Base-by-base conservation (phyloP, 2,797 vertebrate species). In the Pelochelys cantorii region DNA sequence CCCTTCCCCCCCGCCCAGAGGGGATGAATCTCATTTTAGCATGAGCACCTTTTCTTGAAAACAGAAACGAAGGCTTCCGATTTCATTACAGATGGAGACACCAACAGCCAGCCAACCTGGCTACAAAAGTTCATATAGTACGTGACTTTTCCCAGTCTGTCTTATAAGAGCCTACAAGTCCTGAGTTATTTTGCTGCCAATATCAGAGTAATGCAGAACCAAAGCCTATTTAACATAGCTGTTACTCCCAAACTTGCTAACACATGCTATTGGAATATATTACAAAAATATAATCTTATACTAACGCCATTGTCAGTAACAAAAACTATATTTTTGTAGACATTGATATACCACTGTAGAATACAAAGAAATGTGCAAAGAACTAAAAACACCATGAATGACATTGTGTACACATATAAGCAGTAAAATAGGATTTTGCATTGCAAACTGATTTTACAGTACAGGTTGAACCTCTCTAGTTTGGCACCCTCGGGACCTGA, bases 361-460 rank as follows among this genome's bases (percentile, higher is more conserved):
- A 82, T 42, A 81, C 57, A 54, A 54, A 54, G 42, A 84, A 92
- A 78, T 81, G 85, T 85, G 59, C 71, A 65, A 22, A 42, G 7
- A 88, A 3, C 9, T 86, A 78, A 83, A 94, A 75, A 59, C 57
- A 59, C 57, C 81, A 79, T 4, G 88, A 89, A 91, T 85, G 20
- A 88, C 57, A 79, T 80, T 48, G 79, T 71, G 59, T 42, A 65
- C 5, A 55, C 11, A 42, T 25, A 9, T 48, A 48, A 75, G n/a
- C 1, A 54, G 15, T 2, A 85, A 83, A 83, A 81, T 2, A 79
- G 1, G 20, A 74, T 77, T 93, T 83, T 87, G 3, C 62, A 57
- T 74, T 78, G 56, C 25, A 84, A 84, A 87, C 86, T 78, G 59
- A 78, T 92, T 95, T 88, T 84, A 57, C 42, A 82, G 27, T 29